Base-by-base conservation (phyloP, 2,113 vertebrate genomes). In the Micromys minutus region DNA sequence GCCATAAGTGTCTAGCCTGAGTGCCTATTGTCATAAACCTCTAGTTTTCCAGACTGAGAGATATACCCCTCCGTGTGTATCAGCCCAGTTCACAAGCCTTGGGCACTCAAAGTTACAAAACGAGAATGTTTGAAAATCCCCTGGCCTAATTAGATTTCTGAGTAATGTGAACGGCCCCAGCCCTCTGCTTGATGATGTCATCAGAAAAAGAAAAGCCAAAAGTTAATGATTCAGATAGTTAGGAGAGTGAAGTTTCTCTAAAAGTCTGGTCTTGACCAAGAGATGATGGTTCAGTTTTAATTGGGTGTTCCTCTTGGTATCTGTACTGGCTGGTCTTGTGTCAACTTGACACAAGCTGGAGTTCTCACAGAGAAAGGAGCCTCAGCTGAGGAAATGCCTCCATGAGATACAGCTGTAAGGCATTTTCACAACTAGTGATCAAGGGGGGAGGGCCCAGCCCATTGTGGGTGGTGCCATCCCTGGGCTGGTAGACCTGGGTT, bases 171-270 rank as follows among this genome's bases (percentile, higher is more conserved):
- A 67, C 17, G 7, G 50, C 31, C 26, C 86, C 2, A 42, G 8
- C 13, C 47, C 24, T 52, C 13, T 52, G 15, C 15, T 72, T 69
- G 80, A 45, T n/a, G 4, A 36, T 4, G 71, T 76, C 83, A 71
- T 52, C 52, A 26, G n/a, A n/a, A 88, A 57, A 90, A 92, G 91
- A 96, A 87, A 61, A n/a, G n/a, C n/a, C n/a, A n/a, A n/a, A 89
- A 55, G 26, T 5, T 39, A 59, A 91, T 67, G 42, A 55, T 47
- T 39, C 88, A 21, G 42, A 89, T 93, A 87, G 63, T 93, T 91
- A 87, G 65, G 65, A 80, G 89, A 94, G 34, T 61, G 21, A 81
- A 91, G 74, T 83, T 89, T 17, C 5, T 87, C 45, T 95, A 75
- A 96, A 12, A 67, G 57, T 55, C 52, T 87, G 67, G 59, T 50